Evolutionary conservation across 2,113 vertebrate species (phyloP).

Genomic region (Eptatretus burgeri): DNA sequence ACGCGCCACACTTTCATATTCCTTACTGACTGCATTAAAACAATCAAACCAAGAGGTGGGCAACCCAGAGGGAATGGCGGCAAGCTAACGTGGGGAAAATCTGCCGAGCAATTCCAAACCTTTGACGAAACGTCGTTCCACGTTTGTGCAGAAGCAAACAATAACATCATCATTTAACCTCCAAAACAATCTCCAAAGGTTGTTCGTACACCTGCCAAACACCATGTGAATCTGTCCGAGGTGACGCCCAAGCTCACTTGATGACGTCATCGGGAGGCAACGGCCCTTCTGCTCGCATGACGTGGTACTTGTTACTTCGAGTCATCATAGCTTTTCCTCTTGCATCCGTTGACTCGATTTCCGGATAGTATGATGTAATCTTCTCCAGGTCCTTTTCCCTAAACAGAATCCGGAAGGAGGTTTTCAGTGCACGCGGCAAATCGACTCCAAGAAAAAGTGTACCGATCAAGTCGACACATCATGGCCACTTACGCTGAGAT

Average conservation of each 20-base stretch:
- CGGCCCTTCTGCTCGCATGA: slow-evolving; percentile 51
- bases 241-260: slow-evolving; percentile 19
- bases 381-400: slow-evolving; percentile 35
- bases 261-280: slow-evolving; percentile 22
- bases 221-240: no score
- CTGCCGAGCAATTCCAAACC: no score
- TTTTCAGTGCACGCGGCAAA: neutral
- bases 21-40: no score
- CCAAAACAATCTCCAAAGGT: no score
- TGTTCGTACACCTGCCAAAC: no score
- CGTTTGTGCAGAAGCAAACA: no score
- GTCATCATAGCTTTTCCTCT: slow-evolving; percentile 46
- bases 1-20: no score
- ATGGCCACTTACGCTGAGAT: slow-evolving; percentile 32
- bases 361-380: slow-evolving; percentile 42
- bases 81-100: no score
- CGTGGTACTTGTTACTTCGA: slow-evolving; percentile 80
- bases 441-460: neutral
- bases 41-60: no score
- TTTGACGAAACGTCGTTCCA: no score
- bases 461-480: neutral
- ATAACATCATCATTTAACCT: no score
- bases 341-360: slow-evolving; percentile 36
- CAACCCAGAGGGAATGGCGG: no score
- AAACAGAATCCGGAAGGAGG: slow-evolving; percentile 6